Evolutionary conservation across 1,140 invertebrate genomes (phyloP).

Genomic region (Magallana gigas): DNA sequence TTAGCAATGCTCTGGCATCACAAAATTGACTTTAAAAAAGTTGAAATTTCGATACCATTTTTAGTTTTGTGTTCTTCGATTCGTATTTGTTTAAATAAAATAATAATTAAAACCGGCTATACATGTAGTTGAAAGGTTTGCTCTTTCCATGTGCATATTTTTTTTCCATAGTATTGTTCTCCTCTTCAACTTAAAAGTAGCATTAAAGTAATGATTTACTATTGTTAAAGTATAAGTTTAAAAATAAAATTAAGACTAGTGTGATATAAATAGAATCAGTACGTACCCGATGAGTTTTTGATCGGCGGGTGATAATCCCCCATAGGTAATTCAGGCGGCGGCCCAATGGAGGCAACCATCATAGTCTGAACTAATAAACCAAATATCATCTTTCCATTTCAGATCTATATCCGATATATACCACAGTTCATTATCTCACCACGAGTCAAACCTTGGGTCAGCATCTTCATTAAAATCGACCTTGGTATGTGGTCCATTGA

Average conservation of each 20-base stretch:
- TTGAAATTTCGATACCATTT: too few species aligned
- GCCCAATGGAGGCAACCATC: not conserved
- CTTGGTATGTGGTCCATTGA: not conserved
- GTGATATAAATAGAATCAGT: not conserved
- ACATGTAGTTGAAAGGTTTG: too few species aligned
- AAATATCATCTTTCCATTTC: conserved; percentile 31
- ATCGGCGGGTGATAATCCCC: not conserved
- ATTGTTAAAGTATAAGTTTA: not conserved
- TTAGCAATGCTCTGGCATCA: too few species aligned
- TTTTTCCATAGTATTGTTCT: not conserved
- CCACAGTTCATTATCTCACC: not conserved
- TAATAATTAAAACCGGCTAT: too few species aligned
- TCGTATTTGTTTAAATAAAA: too few species aligned
- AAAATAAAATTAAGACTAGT: not conserved
- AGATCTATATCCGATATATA: not conserved
- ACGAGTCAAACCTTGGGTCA: not conserved
- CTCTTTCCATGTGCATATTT: not conserved
- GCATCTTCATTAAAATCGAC: not conserved
- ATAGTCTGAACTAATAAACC: conserved; percentile 13
- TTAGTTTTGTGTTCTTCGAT: too few species aligned
- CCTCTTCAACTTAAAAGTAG: not conserved
- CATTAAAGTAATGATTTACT: not conserved
- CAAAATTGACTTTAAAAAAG: too few species aligned
- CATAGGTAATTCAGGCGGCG: not conserved
- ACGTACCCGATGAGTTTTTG: not conserved